A percentile compares a stretch with the other conserved stretches of the same genome.
These are phyloP conservation scores for Edolisoma coerulescens DNA, from an alignment of 2,113 vertebrate genomes.

Conservation along the genomic window DNA sequence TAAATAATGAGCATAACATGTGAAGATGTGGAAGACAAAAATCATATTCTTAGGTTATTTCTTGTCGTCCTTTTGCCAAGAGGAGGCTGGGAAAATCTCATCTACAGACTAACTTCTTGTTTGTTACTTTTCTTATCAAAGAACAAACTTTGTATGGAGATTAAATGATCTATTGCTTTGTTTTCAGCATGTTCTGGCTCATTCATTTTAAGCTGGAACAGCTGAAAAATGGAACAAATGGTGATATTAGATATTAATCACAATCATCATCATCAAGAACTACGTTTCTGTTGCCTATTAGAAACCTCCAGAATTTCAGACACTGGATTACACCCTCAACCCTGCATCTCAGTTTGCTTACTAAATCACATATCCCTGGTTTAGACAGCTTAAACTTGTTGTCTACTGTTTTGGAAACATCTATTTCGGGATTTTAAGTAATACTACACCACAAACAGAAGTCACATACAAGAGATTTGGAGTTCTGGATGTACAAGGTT, in stretches of 20 bases:
- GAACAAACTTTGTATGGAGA: background rate
- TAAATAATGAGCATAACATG: background rate
- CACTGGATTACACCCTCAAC: background rate
- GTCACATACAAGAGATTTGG: background rate
- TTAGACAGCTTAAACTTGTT: background rate
- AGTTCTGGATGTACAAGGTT: accelerated
- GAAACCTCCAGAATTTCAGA: background rate
- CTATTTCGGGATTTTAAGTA: background rate
- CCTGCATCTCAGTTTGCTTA: background rate
- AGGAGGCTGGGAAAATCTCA: background rate
- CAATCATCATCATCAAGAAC: background rate
- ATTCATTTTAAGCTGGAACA: background rate
- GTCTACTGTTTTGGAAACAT: background rate
- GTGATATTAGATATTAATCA: background rate
- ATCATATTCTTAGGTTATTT: background rate
- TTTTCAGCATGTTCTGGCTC: background rate
- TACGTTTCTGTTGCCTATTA: background rate
- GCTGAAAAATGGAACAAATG: background rate
- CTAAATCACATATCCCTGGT: background rate
- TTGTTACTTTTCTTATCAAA: background rate
- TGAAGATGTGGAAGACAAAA: background rate
- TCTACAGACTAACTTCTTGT: background rate
- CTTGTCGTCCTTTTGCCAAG: background rate
- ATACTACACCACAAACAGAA: background rate
- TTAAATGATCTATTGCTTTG: background rate